These are phyloP conservation scores for Chirona hameri DNA, from an alignment of 2,888 invertebrate genomes.

Conservation along the genomic window DNA sequence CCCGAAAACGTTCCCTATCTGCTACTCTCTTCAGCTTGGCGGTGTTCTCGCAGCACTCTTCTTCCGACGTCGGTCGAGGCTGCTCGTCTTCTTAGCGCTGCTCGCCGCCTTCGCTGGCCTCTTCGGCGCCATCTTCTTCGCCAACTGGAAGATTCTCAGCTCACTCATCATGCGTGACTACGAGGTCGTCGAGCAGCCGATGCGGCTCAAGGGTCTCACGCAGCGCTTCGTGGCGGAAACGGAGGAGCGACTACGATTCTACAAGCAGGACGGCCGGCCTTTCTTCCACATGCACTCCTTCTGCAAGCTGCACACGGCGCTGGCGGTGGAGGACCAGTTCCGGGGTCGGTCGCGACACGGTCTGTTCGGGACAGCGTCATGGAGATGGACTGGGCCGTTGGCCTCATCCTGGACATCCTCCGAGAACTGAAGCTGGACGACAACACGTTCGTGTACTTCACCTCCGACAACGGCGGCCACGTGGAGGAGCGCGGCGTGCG, in stretches of 20 bases:
- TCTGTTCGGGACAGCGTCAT: slow-evolving; percentile 46
- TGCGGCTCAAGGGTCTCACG: slow-evolving; percentile 48
- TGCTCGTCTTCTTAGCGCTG: slow-evolving; percentile 43
- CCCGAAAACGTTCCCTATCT: background rate
- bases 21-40: background rate
- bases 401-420: slow-evolving; percentile 48
- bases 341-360: slow-evolving; percentile 39
- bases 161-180: slow-evolving; percentile 46
- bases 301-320: slow-evolving; percentile 64
- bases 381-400: slow-evolving; percentile 54
- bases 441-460: slow-evolving; percentile 52
- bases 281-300: slow-evolving; percentile 42
- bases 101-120: slow-evolving; percentile 43
- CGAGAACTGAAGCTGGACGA: slow-evolving; percentile 40
- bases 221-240: slow-evolving; percentile 45
- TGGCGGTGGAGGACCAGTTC: slow-evolving; percentile 57
- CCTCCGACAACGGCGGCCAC: slow-evolving; percentile 49
- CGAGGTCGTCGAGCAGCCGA: slow-evolving; percentile 52
- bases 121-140: background rate
- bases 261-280: slow-evolving; percentile 24
- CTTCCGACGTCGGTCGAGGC: slow-evolving; percentile 44
- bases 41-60: background rate
- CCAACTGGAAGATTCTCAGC: slow-evolving; percentile 44
- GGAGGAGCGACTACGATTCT: slow-evolving; percentile 40
- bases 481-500: slow-evolving; percentile 37